Evolutionary conservation across 1,140 invertebrate species (phyloP), one percentile per base, ranked within the genome.

Genomic region (Cherax quadricarinatus): DNA sequence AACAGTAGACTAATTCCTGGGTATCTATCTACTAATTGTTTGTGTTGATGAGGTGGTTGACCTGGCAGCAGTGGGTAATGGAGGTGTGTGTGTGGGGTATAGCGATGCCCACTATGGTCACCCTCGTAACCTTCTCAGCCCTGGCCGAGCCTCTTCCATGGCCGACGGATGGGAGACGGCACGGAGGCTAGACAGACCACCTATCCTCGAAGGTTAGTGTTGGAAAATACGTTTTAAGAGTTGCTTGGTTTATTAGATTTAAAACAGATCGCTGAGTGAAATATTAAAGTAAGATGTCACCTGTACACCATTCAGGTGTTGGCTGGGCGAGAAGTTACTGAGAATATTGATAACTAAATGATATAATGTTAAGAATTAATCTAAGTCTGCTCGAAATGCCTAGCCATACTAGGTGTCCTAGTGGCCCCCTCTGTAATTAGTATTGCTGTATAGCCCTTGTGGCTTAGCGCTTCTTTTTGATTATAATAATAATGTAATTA

Each of bases 81-180:
- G 89, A 5, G 89, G 82, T 5, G 95, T 96, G 48, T 96, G 95
- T 92, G 89, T 95, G 94, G 96, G 95, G 5, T 96, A 96, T 93
- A 97, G 96, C 70, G 96, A 97, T 94, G 96, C 96, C 18, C 96
- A 97, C 94, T 97, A 95, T 93, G 96, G 97, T 1, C 96, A 97
- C 94, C 96, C 97, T 0, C 95, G 95, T 30, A 97, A 97, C 94
- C 94, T 97, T 66, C 96, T 97, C 80, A 95, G 96, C 80, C 95
- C 96, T 4, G 95, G 95, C 12, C 95, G 95, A 93, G 95, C 96
- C 6, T 93, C 95, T 3, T 95, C 95, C 79, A 97, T 97, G 96
- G 95, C 94, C 6, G 96, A 97, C 94, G 97, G 96, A 7, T 97
- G 97, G 97, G 96, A 97, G 94, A 97, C 97, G 12, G 96, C 96